Evolutionary conservation across 2,888 invertebrate genomes (phyloP).

Genomic region (Napeogenes sylphis): DNA sequence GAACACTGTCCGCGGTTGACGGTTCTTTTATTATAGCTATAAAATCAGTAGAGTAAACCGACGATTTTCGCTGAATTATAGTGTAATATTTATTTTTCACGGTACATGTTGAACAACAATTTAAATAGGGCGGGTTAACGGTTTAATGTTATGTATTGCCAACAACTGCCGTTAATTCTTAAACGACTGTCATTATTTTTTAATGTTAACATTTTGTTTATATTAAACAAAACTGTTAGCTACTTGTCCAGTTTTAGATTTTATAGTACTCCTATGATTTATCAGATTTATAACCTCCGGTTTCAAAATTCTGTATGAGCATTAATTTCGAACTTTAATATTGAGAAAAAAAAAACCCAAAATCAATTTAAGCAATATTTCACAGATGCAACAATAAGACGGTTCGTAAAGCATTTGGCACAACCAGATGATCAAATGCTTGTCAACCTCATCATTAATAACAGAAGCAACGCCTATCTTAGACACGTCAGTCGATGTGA

Average conservation of each 20-base stretch:
- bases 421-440: constrained; percentile 40
- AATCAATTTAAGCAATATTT: background rate
- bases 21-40: constrained; percentile 74
- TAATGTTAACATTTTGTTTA: background rate
- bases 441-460: constrained; percentile 52
- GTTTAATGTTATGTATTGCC: constrained; percentile 4
- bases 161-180: background rate
- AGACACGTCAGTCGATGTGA: constrained; percentile 46
- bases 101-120: constrained; percentile 50
- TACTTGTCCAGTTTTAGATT: constrained; percentile 34
- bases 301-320: constrained; percentile 28
- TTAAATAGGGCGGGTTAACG: constrained; percentile 56
- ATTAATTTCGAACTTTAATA: too few relatives aligned
- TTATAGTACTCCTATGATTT: constrained; percentile 50
- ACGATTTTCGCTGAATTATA: constrained; percentile 71
- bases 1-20: constrained; percentile 66
- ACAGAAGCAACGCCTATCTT: constrained; percentile 50
- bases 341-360: too few relatives aligned
- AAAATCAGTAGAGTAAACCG: constrained; percentile 64
- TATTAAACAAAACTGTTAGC: constrained; percentile 32
- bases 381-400: constrained; percentile 15
- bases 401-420: constrained; percentile 42
- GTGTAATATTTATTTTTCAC: constrained; percentile 73
- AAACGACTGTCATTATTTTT: constrained; percentile 1
- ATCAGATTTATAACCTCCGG: constrained; percentile 66